phyloP scores from a whole-genome alignment of 1,140 invertebrate species.

The Tenebrio molitor region DNA sequence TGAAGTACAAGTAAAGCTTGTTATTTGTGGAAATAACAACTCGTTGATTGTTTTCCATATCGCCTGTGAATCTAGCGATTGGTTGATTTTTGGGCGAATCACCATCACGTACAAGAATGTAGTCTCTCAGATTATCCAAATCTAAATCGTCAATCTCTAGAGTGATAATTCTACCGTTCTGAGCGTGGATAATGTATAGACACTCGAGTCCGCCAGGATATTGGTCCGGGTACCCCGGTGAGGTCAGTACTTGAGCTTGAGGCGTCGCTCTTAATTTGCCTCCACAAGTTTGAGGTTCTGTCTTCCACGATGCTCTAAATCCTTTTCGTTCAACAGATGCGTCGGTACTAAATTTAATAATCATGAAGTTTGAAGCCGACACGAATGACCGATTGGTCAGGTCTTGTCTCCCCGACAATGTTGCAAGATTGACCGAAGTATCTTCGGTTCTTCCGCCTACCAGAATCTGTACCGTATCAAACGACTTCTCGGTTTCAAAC shows the following conservation, averaged over 20 bases:
- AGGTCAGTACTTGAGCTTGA: conserved; percentile 86
- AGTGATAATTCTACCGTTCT: conserved; percentile 88
- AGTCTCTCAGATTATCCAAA: conserved; percentile 87
- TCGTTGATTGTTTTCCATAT: conserved; percentile 80
- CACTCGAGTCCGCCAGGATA: conserved; percentile 97
- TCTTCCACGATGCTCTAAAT: conserved; percentile 94
- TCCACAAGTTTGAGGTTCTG: conserved; percentile 91
- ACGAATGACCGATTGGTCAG: conserved; percentile 87
- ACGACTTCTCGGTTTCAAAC: conserved; percentile 97
- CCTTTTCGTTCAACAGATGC: conserved; percentile 94
- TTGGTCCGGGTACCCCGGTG: conserved; percentile 91
- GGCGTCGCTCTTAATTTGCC: conserved; percentile 85
- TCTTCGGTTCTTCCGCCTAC: conserved; percentile 96
- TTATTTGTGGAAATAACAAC: conserved; percentile 93
- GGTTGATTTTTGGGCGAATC: conserved; percentile 86
- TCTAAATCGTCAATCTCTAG: conserved; percentile 93
- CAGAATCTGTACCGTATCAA: conserved; percentile 95
- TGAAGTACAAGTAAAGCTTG: conserved; percentile 92
- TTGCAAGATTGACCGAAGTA: conserved; percentile 91
- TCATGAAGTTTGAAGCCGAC: conserved; percentile 98
- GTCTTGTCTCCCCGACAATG: conserved; percentile 90
- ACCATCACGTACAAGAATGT: conserved; percentile 91
- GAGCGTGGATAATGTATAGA: conserved; percentile 91
- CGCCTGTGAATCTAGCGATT: conserved; percentile 86
- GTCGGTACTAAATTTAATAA: conserved; percentile 96